Evolutionary conservation across 2,888 invertebrate genomes (phyloP).

Genomic region (Tanypteryx hageni): DNA sequence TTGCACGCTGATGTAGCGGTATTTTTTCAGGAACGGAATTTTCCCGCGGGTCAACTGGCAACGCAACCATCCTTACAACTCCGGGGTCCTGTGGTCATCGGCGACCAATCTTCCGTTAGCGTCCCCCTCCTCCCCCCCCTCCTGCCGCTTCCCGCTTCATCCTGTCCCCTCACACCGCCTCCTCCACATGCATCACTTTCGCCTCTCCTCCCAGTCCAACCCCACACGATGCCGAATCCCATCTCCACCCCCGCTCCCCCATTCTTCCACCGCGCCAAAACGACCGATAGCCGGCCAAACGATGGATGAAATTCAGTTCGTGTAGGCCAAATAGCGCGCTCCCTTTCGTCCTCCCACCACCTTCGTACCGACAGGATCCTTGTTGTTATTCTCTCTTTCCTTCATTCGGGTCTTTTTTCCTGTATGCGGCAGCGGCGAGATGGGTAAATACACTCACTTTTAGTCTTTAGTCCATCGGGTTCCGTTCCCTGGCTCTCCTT

Average conservation of each 20-base stretch:
- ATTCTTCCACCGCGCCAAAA: neutral
- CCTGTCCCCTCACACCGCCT: no score
- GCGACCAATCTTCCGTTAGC: no score
- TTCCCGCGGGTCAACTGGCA: neutral
- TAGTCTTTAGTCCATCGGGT: neutral
- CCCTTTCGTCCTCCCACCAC: neutral
- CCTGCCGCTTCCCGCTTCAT: neutral
- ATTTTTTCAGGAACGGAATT: slow-evolving; percentile 5
- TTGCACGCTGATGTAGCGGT: neutral
- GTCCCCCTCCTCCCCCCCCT: neutral
- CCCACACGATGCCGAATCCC: neutral
- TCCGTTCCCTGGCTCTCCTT: neutral
- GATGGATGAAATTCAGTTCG: slow-evolving; percentile 16
- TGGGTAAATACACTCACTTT: neutral
- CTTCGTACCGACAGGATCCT: neutral
- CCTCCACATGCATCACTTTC: no score
- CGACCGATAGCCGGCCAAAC: slow-evolving; percentile 25
- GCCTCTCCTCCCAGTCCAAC: neutral
- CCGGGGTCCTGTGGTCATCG: neutral
- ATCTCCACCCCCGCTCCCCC: neutral
- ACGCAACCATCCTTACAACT: neutral
- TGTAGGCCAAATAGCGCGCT: neutral
- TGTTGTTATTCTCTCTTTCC: neutral
- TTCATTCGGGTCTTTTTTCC: neutral
- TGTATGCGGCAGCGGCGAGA: neutral